Base-by-base conservation (phyloP, 2,888 invertebrate genomes). In the Lycophotia porphyrea region DNA sequence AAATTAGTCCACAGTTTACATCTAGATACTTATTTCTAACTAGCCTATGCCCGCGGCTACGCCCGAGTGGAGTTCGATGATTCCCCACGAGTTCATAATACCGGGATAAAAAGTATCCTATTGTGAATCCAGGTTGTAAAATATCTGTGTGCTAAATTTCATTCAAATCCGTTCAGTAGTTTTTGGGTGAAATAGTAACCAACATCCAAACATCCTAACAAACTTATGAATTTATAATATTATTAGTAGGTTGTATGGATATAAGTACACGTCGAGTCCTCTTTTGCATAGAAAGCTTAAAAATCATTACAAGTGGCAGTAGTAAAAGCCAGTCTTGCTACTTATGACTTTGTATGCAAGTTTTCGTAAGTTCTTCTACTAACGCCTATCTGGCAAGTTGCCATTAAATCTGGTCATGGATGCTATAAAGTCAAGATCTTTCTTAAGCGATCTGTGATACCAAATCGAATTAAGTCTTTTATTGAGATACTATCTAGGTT, bases 361-460 rank as follows among this genome's bases (percentile, higher is more conserved):
- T 49, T 77, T 52, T 66, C 44, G 31, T 44, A 65, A 60, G n/a
- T 34, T 67, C n/a, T 39, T 24, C 39, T 65, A n/a, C 31, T 34
- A 55, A 74, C 18, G 13, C 7, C 31, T 18, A 47, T 39, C 34
- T 42, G 55, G 5, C 52, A 47, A 68, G 68, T 74, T 52, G 15
- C n/a, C 21, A 52, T 60, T 55, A 75, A 70, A 65, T 69, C 36
- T 60, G 67, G 71, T 44, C 66, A 55, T 47, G 47, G 2, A 47
- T 47, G 21, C 68, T 52, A 67, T 71, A 79, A 74, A 79, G 55
- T 66, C 74, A 61, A 75, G 67, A 80, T 55, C 66, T 66, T 69
- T 82, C 72, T 70, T 67, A 47, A 47, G 47, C 47, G 36, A 73
- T 82, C n/a, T 55, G 9, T 71, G 83, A 83, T 83, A 73, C 36